Conservation (phyloP, 1,140 invertebrate genomes). For the Drosophila sturtevanti region DNA sequence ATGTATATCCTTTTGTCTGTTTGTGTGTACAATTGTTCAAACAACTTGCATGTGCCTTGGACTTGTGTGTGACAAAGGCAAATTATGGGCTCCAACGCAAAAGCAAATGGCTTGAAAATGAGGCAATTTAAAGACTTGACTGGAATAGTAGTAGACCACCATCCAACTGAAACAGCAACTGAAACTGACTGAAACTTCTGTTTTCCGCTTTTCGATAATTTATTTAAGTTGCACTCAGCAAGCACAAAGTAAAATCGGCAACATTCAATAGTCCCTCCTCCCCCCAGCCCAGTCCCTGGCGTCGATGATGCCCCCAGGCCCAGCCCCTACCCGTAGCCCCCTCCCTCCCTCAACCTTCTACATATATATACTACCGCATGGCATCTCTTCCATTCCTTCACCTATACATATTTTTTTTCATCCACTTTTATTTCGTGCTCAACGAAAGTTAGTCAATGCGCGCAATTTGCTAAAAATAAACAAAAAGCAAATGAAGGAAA, state of each 20-base stretch:
- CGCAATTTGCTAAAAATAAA: constrained; percentile 66
- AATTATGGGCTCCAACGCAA: constrained; percentile 52
- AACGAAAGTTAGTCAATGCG: constrained; percentile 58
- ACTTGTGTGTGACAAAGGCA: constrained; percentile 52
- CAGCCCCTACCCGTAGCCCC: neutral
- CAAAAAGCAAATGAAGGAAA: constrained; percentile 25
- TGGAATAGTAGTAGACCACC: constrained; percentile 1
- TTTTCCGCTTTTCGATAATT: constrained; percentile 44
- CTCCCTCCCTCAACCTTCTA: no score
- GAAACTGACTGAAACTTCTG: constrained; percentile 13
- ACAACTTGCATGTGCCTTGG: constrained; percentile 1
- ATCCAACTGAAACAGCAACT: constrained; percentile 8
- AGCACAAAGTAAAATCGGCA: constrained; percentile 58
- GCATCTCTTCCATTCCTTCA: neutral
- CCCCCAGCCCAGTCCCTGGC: neutral
- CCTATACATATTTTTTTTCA: constrained; percentile 16
- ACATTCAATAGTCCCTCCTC: constrained; percentile 33
- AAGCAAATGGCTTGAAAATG: constrained; percentile 35
- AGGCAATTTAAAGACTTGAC: constrained; percentile 47
- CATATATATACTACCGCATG: neutral
- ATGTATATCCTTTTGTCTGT: constrained; percentile 1
- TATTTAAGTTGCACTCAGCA: constrained; percentile 63
- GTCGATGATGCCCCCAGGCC: no score
- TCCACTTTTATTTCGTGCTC: constrained; percentile 34
- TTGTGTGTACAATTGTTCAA: constrained; percentile 18